Evolutionary conservation across 2,888 invertebrate genomes (phyloP).

Genomic region (Agonum fuliginosum): DNA sequence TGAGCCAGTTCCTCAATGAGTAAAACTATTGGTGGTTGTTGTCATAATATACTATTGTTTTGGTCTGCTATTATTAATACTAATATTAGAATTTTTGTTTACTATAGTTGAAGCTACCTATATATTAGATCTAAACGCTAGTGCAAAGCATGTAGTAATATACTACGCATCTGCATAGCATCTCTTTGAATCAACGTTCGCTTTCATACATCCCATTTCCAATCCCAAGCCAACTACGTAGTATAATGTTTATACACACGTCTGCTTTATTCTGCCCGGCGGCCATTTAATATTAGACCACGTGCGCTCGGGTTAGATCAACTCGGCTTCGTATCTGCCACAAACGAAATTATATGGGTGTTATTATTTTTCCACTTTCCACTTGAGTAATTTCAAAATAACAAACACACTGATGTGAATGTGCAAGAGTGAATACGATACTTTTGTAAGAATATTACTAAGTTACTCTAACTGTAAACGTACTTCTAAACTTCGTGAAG

Average conservation of each 20-base stretch:
- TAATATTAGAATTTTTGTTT: no score
- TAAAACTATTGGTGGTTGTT: no score
- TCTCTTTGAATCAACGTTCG: neutral
- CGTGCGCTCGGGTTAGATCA: slow-evolving; percentile 2
- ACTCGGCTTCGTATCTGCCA: neutral
- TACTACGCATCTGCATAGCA: neutral
- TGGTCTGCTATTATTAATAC: no score
- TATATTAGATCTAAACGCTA: no score
- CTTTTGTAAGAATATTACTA: slow-evolving; percentile 18
- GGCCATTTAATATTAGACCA: neutral
- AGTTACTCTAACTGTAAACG: slow-evolving; percentile 16
- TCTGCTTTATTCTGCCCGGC: neutral
- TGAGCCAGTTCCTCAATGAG: no score
- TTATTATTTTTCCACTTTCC: slow-evolving; percentile 37
- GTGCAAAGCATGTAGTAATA: no score
- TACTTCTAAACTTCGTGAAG: slow-evolving; percentile 34
- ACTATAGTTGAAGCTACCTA: no score
- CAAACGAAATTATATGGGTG: slow-evolving; percentile 18
- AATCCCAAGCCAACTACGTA: neutral
- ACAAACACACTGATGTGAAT: slow-evolving; percentile 21
- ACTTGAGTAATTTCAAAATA: slow-evolving; percentile 18
- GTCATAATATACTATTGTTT: no score
- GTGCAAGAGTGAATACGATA: slow-evolving; percentile 42
- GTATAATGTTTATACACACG: no score
- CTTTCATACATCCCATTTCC: neutral